Evolutionary conservation across 2,113 vertebrate genomes (phyloP).

Genomic region (Cacatua alba): DNA sequence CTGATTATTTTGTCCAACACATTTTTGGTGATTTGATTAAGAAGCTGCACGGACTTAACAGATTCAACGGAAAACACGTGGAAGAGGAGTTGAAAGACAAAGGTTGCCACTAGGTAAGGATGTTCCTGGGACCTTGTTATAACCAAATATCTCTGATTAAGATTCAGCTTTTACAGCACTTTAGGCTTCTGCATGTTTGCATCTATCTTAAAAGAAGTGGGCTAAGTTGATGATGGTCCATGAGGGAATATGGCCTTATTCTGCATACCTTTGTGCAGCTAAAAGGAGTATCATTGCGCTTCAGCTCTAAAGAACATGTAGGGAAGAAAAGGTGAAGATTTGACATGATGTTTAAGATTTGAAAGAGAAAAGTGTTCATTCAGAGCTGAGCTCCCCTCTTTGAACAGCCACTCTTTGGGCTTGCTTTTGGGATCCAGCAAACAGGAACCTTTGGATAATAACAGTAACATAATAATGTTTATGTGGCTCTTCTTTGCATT

Average conservation of each 20-base stretch:
- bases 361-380: not conserved
- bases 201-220: not conserved
- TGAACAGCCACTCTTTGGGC: not conserved
- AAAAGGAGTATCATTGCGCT: not conserved
- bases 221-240: not conserved
- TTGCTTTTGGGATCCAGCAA: not conserved
- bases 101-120: constrained; percentile 31
- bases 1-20: constrained; percentile 45
- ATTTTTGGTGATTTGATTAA: constrained; percentile 57
- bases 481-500: not conserved
- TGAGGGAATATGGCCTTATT: not conserved
- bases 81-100: not conserved
- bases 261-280: not conserved
- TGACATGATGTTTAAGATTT: not conserved
- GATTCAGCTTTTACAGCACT: not conserved
- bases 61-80: not conserved
- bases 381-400: not conserved
- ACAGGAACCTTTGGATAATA: not conserved
- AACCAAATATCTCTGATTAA: constrained; percentile 41
- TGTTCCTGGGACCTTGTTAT: constrained; percentile 8
- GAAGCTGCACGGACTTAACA: not conserved
- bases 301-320: not conserved
- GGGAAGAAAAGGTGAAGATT: not conserved
- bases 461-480: not conserved
- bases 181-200: not conserved